A percentile compares a stretch with the other conserved stretches of the same genome.
Evolutionary conservation across 2,113 vertebrate species (phyloP).

Genomic region (Trogon melanurus): DNA sequence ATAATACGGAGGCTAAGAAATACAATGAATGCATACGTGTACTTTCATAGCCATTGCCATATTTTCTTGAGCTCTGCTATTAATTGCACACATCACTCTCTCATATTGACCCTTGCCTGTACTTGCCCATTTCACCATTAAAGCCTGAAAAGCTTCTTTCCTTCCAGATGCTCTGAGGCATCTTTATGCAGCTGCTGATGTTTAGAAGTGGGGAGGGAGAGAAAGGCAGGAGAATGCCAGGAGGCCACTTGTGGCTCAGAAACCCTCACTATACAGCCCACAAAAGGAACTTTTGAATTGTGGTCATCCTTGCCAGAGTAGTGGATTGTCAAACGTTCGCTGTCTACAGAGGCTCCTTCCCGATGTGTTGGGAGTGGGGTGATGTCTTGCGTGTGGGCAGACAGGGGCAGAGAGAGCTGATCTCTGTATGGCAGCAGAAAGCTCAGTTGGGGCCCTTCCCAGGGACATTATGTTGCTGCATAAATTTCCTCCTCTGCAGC

Average conservation of each 20-base stretch:
- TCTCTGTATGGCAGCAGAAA: background rate
- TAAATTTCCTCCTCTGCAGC: background rate
- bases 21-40: background rate
- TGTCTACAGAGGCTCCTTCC: background rate
- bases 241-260: background rate
- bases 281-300: background rate
- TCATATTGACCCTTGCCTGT: background rate
- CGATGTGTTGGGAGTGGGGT: fast-evolving
- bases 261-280: background rate
- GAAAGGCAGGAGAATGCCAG: background rate
- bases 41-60: background rate
- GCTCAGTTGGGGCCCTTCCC: background rate
- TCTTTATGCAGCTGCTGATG: background rate
- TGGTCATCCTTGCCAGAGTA: background rate
- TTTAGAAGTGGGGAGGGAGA: background rate
- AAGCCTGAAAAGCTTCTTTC: background rate
- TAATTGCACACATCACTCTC: background rate
- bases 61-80: background rate
- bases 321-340: background rate
- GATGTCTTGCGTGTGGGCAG: background rate
- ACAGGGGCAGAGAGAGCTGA: background rate
- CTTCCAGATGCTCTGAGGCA: background rate
- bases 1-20: background rate
- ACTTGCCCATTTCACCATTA: background rate
- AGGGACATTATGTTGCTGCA: background rate